Evolutionary conservation across 2,888 invertebrate genomes (phyloP), one percentile per base, ranked within the genome.

Genomic region (Coronaproctus castanopsis): DNA sequence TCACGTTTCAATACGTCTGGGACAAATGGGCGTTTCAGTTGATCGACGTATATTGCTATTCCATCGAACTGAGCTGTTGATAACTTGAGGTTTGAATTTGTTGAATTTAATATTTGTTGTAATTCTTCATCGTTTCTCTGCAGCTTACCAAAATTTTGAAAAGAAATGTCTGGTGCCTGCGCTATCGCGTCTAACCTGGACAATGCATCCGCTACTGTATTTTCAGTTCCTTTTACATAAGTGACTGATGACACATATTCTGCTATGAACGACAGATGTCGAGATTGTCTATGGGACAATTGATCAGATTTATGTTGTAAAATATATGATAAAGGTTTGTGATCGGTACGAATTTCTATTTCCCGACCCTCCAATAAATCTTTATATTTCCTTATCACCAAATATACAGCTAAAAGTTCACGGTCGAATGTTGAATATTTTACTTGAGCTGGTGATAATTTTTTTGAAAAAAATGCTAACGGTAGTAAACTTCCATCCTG

Each of bases 401-500:
- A 18, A 51, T 59, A 21, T 51, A 54, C 3, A 22, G 62, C 51
- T 51, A 57, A 52, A 55, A 59, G 24, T 61, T 61, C 71, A 2
- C 71, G 36, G 58, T 74, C 71, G 61, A 71, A 73, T 22, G 68
- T 67, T n/a, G 70, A 69, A 54, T 72, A 73, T 5, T 69, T 70
- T 18, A 36, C 54, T 61, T 73, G 68, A 0, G 69, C 59, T 3
- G 65, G 58, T 21, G 60, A 66, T 2, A 66, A 59, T 50, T 63
- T 63, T 55, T 54, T 57, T 1, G 65, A 65, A 57, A 64, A 65
- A 60, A 66, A 66, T 5, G 53, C 64, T 1, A 68, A 60, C 8
- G 66, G 64, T 52, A 61, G 52, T 64, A 60, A 62, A 2, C 23
- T 21, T 10, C 58, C 56, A 8, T 58, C 21, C 58, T 19, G n/a